A percentile compares a stretch with the other conserved stretches of the same genome.
phyloP scores from a whole-genome alignment of 1,140 invertebrate species.

The Aphis craccivora region DNA sequence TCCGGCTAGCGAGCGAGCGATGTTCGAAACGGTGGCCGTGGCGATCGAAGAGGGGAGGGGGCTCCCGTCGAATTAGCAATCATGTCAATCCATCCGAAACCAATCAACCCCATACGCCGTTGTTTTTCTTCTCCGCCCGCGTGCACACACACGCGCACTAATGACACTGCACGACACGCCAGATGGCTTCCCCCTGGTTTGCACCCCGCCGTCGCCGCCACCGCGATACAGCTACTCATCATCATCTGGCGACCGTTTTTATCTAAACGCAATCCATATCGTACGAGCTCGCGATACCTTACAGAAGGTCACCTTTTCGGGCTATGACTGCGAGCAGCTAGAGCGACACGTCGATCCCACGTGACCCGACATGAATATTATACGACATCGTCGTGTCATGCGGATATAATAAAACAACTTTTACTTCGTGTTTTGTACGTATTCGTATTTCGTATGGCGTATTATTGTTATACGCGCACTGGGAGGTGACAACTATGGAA shows the following conservation, averaged over 20 bases:
- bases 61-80: conserved; percentile 56
- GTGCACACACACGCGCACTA: conserved; percentile 31
- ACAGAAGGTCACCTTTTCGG: background rate
- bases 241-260: conserved; percentile 15
- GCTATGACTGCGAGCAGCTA: background rate
- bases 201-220: background rate
- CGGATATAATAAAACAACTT: background rate
- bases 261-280: background rate
- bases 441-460: no score
- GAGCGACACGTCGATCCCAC: background rate
- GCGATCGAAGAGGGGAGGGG: background rate
- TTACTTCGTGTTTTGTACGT: background rate
- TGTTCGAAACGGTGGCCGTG: background rate
- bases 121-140: conserved; percentile 47
- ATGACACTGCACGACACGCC: conserved; percentile 37
- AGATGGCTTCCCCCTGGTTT: conserved; percentile 45
- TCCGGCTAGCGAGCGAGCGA: background rate
- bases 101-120: conserved; percentile 55
- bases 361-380: background rate
- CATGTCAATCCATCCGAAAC: conserved; percentile 58
- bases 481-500: background rate
- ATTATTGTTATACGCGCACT: background rate
- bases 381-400: background rate
- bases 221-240: background rate
- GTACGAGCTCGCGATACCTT: background rate